Conservation (phyloP, 2,888 invertebrate species). For the Agonopterix alstromeriana region DNA sequence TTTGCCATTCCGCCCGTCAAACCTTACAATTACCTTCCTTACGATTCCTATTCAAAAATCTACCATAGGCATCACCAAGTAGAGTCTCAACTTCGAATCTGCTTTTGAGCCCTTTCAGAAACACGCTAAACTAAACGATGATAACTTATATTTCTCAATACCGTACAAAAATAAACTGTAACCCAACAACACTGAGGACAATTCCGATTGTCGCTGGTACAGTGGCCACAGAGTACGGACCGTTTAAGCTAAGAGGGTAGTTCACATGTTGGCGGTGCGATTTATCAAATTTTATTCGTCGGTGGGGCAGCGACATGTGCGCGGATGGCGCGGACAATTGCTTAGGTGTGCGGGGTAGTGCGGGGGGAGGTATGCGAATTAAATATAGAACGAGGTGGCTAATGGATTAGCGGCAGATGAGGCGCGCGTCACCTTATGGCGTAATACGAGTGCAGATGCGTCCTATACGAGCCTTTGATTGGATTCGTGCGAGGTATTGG, state of each 20-base stretch:
- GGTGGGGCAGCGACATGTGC: conserved; percentile 68
- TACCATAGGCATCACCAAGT: conserved; percentile 14
- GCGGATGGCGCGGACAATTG: conserved; percentile 57
- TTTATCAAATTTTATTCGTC: conserved; percentile 74
- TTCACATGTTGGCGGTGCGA: conserved; percentile 72
- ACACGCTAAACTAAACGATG: conserved; percentile 42
- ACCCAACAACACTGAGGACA: conserved; percentile 14
- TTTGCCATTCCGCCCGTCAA: conserved; percentile 60
- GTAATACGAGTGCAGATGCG: conserved; percentile 58
- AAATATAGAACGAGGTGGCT: conserved; percentile 68
- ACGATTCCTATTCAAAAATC: conserved; percentile 17
- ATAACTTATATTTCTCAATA: conserved; percentile 39
- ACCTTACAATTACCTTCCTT: conserved; percentile 46
- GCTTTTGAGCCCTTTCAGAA: conserved; percentile 18
- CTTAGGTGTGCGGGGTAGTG: conserved; percentile 16
- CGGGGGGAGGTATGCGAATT: conserved; percentile 37
- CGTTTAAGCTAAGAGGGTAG: conserved; percentile 74
- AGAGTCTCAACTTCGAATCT: background rate
- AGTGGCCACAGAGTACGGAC: conserved; percentile 36
- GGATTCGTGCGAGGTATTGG: conserved; percentile 30
- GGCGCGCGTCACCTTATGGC: conserved; percentile 56
- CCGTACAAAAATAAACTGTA: conserved; percentile 20
- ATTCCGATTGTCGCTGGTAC: conserved; percentile 15
- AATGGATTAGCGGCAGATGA: conserved; percentile 68
- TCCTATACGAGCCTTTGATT: conserved; percentile 28